Evolutionary conservation across 1,140 invertebrate genomes (phyloP).

Genomic region (Calycopis cecrops): DNA sequence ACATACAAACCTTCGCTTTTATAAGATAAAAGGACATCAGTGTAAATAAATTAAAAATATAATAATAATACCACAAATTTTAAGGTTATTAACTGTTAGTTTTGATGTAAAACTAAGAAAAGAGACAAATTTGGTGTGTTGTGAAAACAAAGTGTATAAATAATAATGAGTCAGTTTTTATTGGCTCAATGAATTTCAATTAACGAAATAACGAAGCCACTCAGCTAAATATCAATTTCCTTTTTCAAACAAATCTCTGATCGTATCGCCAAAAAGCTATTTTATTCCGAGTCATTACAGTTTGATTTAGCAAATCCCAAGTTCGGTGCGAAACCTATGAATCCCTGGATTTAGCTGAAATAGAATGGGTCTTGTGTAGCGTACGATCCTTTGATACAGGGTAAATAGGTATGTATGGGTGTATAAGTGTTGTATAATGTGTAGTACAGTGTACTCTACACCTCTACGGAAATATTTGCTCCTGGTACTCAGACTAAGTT

Average conservation of each 20-base stretch:
- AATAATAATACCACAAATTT: too few species aligned
- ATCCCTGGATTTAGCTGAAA: constrained; percentile 32
- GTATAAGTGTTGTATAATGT: not conserved
- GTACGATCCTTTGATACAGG: constrained; percentile 19
- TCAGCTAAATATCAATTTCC: constrained; percentile 30
- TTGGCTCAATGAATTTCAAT: constrained; percentile 19
- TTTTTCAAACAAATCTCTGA: constrained; percentile 27
- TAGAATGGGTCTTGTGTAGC: constrained; percentile 28
- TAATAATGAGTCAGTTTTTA: too few species aligned
- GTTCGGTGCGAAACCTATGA: constrained; percentile 29
- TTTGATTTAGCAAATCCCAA: constrained; percentile 34
- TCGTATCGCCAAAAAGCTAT: constrained; percentile 27
- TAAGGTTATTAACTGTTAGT: too few species aligned
- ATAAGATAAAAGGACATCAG: too few species aligned
- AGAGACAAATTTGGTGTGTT: too few species aligned
- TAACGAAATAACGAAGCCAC: constrained; percentile 24
- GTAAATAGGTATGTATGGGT: constrained; percentile 11
- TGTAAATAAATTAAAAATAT: too few species aligned
- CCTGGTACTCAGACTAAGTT: too few species aligned
- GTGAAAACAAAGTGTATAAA: too few species aligned
- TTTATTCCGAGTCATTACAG: constrained; percentile 38
- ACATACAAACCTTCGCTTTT: too few species aligned
- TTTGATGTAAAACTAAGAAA: too few species aligned
- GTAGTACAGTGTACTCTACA: not conserved
- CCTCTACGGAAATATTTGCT: not conserved